Conservation (phyloP, 2,113 vertebrate species). For the Thunnus maccoyii region DNA sequence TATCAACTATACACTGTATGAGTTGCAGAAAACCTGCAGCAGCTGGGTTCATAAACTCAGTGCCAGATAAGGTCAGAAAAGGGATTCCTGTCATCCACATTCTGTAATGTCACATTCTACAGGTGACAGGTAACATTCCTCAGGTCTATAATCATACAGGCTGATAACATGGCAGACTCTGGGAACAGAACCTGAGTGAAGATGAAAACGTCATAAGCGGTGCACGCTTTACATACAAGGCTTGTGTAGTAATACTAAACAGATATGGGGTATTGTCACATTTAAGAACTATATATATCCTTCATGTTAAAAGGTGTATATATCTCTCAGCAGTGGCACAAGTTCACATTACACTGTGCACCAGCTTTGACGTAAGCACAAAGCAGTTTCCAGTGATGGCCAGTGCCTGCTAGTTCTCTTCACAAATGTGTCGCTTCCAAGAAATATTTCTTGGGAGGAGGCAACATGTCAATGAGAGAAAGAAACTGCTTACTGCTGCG, state of each 20-base stretch:
- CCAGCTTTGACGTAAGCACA: conserved; percentile 21
- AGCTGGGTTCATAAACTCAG: background rate
- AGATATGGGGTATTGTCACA: background rate
- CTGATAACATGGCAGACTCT: conserved; percentile 14
- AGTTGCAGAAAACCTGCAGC: conserved; percentile 19
- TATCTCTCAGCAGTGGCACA: background rate
- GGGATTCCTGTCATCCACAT: conserved; percentile 29
- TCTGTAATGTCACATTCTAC: conserved; percentile 35
- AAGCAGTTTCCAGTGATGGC: background rate
- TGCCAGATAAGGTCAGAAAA: conserved; percentile 25
- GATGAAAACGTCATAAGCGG: background rate
- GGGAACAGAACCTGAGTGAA: background rate
- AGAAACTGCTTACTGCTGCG: conserved; percentile 2
- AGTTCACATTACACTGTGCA: conserved; percentile 23
- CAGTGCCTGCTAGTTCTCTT: conserved; percentile 22
- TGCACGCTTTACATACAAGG: background rate
- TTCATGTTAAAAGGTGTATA: background rate
- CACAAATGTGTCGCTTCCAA: conserved; percentile 21
- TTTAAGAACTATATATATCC: background rate
- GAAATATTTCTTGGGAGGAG: conserved; percentile 8
- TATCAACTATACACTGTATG: background rate
- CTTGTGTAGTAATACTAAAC: background rate
- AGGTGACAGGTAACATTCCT: conserved; percentile 10
- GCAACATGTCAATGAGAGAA: conserved; percentile 17
- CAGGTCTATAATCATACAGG: conserved; percentile 6